Percentiles rank a stretch among this genome's conserved stretches.
These are phyloP conservation scores for Lapara coniferarum DNA, from an alignment of 2,888 invertebrate species.

Conservation along the genomic window DNA sequence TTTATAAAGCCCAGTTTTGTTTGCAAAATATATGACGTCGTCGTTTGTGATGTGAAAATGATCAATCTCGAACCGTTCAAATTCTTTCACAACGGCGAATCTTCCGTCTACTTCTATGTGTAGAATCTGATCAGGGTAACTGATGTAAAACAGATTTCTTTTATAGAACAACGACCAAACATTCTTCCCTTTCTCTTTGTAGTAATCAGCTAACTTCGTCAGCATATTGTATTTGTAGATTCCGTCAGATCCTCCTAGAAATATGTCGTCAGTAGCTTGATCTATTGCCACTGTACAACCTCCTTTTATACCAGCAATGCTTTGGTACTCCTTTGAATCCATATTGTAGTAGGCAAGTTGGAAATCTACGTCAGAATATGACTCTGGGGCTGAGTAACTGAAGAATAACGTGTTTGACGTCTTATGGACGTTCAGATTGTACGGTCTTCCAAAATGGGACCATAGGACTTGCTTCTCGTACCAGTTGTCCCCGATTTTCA, in stretches of 20 bases:
- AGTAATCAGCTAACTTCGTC: conserved; percentile 60
- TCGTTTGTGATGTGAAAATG: conserved; percentile 52
- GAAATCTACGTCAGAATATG: conserved; percentile 61
- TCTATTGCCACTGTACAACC: conserved; percentile 66
- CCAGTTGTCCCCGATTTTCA: conserved; percentile 56
- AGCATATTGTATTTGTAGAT: conserved; percentile 66
- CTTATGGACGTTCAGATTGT: conserved; percentile 59
- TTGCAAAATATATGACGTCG: conserved; percentile 57
- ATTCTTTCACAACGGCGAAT: conserved; percentile 61
- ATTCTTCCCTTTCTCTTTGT: conserved; percentile 60
- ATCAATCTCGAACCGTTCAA: conserved; percentile 61
- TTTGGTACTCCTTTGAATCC: conserved; percentile 52
- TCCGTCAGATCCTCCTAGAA: conserved; percentile 66
- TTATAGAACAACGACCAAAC: conserved; percentile 63
- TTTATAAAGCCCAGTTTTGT: conserved; percentile 61
- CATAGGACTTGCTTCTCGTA: conserved; percentile 57
- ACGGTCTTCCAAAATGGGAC: conserved; percentile 53
- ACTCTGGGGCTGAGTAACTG: conserved; percentile 55
- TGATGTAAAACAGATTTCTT: conserved; percentile 63
- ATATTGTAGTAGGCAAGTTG: conserved; percentile 58
- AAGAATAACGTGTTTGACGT: conserved; percentile 60
- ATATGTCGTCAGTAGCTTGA: conserved; percentile 56
- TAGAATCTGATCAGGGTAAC: conserved; percentile 64
- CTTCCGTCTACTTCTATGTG: conserved; percentile 59
- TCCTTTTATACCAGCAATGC: conserved; percentile 59